phyloP scores from a whole-genome alignment of 2,797 vertebrate species.

The Amblyopsis hoosieri region DNA sequence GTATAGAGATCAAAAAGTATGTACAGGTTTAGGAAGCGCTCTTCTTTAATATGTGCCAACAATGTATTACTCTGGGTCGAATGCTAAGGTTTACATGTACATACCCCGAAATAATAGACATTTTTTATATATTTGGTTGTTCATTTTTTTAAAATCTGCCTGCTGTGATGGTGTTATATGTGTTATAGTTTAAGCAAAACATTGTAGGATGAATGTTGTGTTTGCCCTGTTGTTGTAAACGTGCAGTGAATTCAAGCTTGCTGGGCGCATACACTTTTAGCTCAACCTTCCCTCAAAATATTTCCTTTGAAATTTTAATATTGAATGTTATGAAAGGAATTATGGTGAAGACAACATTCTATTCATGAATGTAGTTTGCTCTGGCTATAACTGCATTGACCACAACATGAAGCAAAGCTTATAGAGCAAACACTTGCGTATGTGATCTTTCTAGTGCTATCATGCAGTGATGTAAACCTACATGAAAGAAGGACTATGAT shows the following conservation, averaged over 20 bases:
- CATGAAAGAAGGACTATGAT: constrained; percentile 60
- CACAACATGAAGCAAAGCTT: constrained; percentile 36
- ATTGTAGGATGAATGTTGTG: constrained; percentile 25
- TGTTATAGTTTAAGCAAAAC: constrained; percentile 33
- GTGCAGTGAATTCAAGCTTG: constrained; percentile 20
- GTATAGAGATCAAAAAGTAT: constrained; percentile 48
- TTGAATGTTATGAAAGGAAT: constrained; percentile 29
- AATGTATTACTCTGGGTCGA: constrained; percentile 51
- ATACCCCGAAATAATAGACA: constrained; percentile 29
- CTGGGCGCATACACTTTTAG: constrained; percentile 25
- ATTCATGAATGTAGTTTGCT: constrained; percentile 45
- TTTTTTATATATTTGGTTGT: constrained; percentile 29
- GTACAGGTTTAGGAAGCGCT: constrained; percentile 54
- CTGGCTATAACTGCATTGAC: constrained; percentile 47
- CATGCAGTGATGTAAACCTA: constrained; percentile 55
- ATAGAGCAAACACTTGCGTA: constrained; percentile 22
- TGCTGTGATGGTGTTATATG: constrained; percentile 33
- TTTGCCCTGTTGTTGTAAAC: constrained; percentile 42
- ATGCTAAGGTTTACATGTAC: constrained; percentile 67
- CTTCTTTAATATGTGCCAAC: constrained; percentile 82
- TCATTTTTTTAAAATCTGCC: constrained; percentile 24
- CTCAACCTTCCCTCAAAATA: constrained; percentile 20
- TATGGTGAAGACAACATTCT: constrained; percentile 29
- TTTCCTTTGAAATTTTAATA: constrained; percentile 38
- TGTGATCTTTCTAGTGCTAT: constrained; percentile 32